phyloP scores from a whole-genome alignment of 1,140 invertebrate species.

The Thaumetopoea pityocampa region DNA sequence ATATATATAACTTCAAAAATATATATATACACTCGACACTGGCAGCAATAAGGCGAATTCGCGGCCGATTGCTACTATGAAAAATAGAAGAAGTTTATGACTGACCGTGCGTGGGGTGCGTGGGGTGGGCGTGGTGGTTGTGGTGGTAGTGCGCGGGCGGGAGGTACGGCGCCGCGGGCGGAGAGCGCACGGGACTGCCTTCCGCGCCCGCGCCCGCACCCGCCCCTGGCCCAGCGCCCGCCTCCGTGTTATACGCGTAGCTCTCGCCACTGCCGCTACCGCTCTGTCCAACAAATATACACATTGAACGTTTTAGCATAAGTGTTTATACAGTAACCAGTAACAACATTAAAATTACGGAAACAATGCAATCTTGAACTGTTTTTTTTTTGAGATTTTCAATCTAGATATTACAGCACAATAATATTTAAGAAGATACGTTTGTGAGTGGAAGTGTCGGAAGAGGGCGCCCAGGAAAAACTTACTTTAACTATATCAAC shows the following conservation, averaged over 20 bases:
- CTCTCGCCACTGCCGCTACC: conserved; percentile 47
- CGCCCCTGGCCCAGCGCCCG: conserved; percentile 19
- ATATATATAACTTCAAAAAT: no score
- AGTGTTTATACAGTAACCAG: no score
- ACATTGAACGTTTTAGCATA: neutral
- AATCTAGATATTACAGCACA: no score
- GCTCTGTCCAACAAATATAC: conserved; percentile 44
- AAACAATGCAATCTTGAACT: no score
- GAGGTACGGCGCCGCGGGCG: conserved; percentile 90
- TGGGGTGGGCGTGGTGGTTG: conserved; percentile 49
- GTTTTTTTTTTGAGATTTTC: no score
- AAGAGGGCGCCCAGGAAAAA: no score
- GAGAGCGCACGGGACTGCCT: conserved; percentile 50
- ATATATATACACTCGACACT: no score
- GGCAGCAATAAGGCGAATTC: no score
- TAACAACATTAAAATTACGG: no score
- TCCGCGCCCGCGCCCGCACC: conserved; percentile 22
- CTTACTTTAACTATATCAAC: no score
- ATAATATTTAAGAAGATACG: no score
- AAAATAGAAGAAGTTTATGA: neutral
- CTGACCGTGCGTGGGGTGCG: conserved; percentile 41
- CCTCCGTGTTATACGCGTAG: conserved; percentile 62
- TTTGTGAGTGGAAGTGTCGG: no score
- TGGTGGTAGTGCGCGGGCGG: conserved; percentile 88
- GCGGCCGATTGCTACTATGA: neutral